Conservation (phyloP, 2,113 vertebrate genomes). For the Stercorarius parasiticus region DNA sequence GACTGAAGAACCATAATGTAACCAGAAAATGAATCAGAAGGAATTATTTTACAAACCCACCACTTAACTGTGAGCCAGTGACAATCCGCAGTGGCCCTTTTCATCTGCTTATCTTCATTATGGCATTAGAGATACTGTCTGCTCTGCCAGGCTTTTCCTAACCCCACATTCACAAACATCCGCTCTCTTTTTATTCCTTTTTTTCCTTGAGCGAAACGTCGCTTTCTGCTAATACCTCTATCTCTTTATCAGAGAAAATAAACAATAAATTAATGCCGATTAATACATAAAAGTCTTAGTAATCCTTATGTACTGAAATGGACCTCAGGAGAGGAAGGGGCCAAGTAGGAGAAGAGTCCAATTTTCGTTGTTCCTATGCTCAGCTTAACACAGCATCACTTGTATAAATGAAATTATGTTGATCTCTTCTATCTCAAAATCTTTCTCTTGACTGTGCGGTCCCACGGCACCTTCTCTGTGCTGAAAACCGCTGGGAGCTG, state of each 20-base stretch:
- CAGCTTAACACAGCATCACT: neutral
- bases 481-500: neutral
- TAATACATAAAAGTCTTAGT: neutral
- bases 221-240: neutral
- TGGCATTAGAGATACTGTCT: conserved; percentile 13
- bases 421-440: neutral
- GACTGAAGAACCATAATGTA: conserved; percentile 45
- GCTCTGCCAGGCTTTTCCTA: conserved; percentile 26
- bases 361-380: neutral
- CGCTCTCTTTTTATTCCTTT: neutral
- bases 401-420: neutral
- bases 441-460: neutral
- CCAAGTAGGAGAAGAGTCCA: neutral
- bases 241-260: neutral
- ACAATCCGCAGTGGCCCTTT: conserved; percentile 49
- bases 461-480: neutral
- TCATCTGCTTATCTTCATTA: conserved; percentile 68
- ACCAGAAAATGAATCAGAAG: conserved; percentile 60
- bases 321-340: neutral
- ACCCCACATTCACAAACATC: neutral
- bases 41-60: conserved; percentile 59
- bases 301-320: neutral
- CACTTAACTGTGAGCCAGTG: conserved; percentile 16
- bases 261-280: neutral
- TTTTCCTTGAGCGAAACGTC: neutral